A percentile compares a stretch with the other conserved stretches of the same genome.
phyloP scores from a whole-genome alignment of 2,113 vertebrate species.

The Trichechus manatus region DNA sequence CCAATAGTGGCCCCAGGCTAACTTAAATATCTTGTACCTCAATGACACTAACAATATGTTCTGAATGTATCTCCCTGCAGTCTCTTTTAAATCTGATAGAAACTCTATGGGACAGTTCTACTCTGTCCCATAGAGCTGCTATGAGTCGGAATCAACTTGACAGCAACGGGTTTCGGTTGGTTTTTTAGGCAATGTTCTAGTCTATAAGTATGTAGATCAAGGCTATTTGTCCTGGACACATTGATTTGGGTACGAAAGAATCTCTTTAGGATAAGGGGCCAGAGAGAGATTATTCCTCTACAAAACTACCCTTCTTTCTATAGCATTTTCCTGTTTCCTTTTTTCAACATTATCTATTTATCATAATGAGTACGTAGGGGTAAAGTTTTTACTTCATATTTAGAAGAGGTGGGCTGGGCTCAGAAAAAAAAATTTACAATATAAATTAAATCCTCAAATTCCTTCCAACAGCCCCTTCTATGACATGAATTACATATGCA shows the following conservation, averaged over 20 bases:
- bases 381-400: slow-evolving; percentile 53
- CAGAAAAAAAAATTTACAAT: slow-evolving; percentile 18
- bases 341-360: background rate
- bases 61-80: background rate
- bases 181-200: background rate
- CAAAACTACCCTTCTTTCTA: background rate
- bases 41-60: background rate
- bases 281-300: background rate
- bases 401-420: background rate
- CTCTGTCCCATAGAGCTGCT: too few relatives aligned
- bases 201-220: background rate
- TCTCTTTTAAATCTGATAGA: background rate
- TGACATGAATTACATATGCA: background rate
- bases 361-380: background rate
- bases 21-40: background rate
- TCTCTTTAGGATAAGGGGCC: background rate
- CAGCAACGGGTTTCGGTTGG: too few relatives aligned
- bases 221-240: background rate
- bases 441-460: slow-evolving; percentile 48
- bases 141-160: too few relatives aligned
- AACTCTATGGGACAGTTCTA: too few relatives aligned
- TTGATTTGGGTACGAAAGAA: background rate
- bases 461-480: background rate
- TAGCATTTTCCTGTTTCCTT: background rate
- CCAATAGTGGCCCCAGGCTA: background rate